Evolutionary conservation across 1,140 invertebrate genomes (phyloP), one percentile per base, ranked within the genome.

Genomic region (Calephelis nemesis): DNA sequence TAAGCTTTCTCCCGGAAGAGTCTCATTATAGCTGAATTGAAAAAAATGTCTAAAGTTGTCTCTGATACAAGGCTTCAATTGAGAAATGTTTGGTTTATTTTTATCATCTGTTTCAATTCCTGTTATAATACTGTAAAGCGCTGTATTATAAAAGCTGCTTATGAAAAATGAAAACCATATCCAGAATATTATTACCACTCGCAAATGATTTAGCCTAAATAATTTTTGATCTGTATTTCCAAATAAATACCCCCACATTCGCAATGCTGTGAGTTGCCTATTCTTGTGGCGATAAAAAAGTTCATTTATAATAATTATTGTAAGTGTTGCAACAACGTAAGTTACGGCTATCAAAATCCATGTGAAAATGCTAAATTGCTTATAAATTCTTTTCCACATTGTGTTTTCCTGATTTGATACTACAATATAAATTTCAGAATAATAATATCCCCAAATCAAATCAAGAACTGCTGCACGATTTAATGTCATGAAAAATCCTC

Each of bases 121-220:
- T 1, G 68, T 69, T n/a, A 69, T n/a, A 5, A 70, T 39, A 62
- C 63, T 60, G 60, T 12, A 62, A 5, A 70, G 12, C 1, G 50
- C 68, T n/a, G 52, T 49, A 13, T 65, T 70, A 39, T 70, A 63
- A 19, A 63, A 63, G 12, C 40, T 15, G 62, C 42, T 45, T 45
- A 47, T 15, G n/a, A 63, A 45, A 45, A 45, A 45, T 45, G 42
- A 45, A 45, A 45, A 45, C 42, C 42, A 45, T 7, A 45, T 45
- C 42, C 62, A 63, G 9, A 63, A 15, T 8, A 47, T 63, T 15
- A 63, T 47, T 9, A 63, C 10, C 40, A 13, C 15, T 15, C 62
- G 15, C 8, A 63, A 63, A 47, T 63, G 11, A 15, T 42, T 63
- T 15, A 47, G 9, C 9, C 42, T 13, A 63, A 63, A 45, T 45